Percentiles rank a stretch among this genome's conserved stretches.
Evolutionary conservation across 2,888 invertebrate species (phyloP).

Genomic region (Agriotes lineatus): DNA sequence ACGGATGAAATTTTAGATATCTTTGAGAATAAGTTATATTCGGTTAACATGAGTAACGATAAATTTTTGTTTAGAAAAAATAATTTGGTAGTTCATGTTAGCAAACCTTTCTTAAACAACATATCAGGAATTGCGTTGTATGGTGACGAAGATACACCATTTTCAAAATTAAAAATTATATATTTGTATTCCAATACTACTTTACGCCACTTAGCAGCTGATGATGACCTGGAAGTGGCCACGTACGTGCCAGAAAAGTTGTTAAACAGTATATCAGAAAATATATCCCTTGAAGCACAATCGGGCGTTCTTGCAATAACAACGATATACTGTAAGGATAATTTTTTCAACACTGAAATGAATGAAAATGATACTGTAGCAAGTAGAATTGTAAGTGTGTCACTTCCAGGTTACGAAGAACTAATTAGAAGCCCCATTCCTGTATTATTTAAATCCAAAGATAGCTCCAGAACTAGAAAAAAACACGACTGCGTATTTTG

Average conservation of each 20-base stretch:
- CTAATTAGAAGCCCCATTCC: constrained; percentile 71
- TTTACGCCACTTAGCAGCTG: constrained; percentile 57
- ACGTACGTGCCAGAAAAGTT: constrained; percentile 55
- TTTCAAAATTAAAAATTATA: constrained; percentile 64
- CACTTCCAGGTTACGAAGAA: constrained; percentile 70
- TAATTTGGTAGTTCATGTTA: constrained; percentile 68
- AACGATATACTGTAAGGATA: constrained; percentile 58
- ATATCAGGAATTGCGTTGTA: constrained; percentile 69
- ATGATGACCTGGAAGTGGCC: constrained; percentile 55
- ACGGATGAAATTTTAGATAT: constrained; percentile 75
- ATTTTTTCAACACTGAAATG: constrained; percentile 55
- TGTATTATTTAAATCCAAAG: constrained; percentile 66
- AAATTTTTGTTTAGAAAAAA: constrained; percentile 64
- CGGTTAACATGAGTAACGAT: constrained; percentile 49
- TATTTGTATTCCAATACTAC: constrained; percentile 67
- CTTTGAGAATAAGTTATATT: constrained; percentile 70
- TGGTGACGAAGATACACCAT: constrained; percentile 50
- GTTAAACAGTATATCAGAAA: constrained; percentile 48
- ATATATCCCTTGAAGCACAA: constrained; percentile 34
- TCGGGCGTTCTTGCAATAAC: constrained; percentile 53
- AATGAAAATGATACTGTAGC: constrained; percentile 45
- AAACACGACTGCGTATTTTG: constrained; percentile 69
- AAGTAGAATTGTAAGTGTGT: constrained; percentile 71
- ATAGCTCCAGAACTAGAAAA: constrained; percentile 60
- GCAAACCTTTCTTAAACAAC: constrained; percentile 68